Conservation (phyloP, 2,888 invertebrate species). For the Chymomyza amoena region DNA sequence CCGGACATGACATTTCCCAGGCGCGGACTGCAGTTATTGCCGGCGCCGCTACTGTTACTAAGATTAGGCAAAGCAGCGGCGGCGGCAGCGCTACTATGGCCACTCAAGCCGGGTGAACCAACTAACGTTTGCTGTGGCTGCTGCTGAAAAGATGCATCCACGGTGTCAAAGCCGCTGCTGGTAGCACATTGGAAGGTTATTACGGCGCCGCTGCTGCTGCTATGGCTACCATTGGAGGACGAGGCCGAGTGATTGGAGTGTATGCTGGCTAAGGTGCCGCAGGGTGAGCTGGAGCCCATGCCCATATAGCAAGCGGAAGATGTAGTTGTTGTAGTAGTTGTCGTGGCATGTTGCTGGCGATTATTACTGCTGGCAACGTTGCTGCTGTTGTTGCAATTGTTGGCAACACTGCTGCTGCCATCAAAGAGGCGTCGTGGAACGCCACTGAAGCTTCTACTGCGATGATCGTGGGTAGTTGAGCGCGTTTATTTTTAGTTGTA, state of each 20-base stretch:
- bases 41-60: slow-evolving; percentile 29
- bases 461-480: slow-evolving; percentile 1
- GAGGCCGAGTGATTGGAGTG: slow-evolving; percentile 71
- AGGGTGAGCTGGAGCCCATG: slow-evolving; percentile 61
- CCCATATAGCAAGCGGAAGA: slow-evolving; percentile 15
- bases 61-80: no score
- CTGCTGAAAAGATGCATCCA: slow-evolving; percentile 27
- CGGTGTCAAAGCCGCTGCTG: slow-evolving; percentile 42
- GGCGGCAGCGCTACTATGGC: background rate
- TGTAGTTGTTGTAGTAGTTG: slow-evolving; percentile 1
- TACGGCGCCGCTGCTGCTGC: slow-evolving; percentile 74
- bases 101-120: slow-evolving; percentile 48
- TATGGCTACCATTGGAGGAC: slow-evolving; percentile 75
- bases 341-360: slow-evolving; percentile 3
- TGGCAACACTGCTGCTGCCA: slow-evolving; percentile 51
- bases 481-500: slow-evolving; percentile 17
- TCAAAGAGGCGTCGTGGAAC: slow-evolving; percentile 79
- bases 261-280: slow-evolving; percentile 76
- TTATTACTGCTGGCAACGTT: slow-evolving; percentile 2
- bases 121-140: slow-evolving; percentile 38
- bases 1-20: slow-evolving; percentile 52
- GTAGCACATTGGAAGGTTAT: slow-evolving; percentile 75
- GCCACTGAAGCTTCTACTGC: slow-evolving; percentile 77
- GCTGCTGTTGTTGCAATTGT: slow-evolving; percentile 2
- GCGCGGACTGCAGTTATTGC: slow-evolving; percentile 46